phyloP scores from a whole-genome alignment of 92 coral and sea anemone species.

The Zoanthus gigantus region DNA sequence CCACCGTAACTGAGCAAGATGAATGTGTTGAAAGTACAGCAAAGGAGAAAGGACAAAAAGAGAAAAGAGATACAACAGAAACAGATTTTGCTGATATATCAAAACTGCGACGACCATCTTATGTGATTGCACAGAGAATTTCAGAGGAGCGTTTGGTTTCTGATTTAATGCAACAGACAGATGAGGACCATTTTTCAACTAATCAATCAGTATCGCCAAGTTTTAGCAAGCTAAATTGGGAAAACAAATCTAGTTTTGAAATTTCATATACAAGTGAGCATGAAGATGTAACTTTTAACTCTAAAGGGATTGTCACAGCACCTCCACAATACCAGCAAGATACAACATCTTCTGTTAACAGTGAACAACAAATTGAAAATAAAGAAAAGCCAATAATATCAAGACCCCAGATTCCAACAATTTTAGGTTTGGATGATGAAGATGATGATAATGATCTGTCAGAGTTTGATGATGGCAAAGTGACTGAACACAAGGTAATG shows the following conservation, averaged over 20 bases:
- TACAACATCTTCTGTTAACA: neutral
- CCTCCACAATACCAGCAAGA: constrained; percentile 20
- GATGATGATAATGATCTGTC: constrained; percentile 50
- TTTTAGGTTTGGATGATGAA: constrained; percentile 69
- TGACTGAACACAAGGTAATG: constrained; percentile 18
- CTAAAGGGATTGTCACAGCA: neutral
- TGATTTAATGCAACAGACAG: constrained; percentile 12
- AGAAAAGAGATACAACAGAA: constrained; percentile 25
- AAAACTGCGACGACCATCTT: constrained; percentile 88
- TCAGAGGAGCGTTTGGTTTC: constrained; percentile 47
- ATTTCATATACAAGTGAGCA: neutral
- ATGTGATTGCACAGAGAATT: constrained; percentile 89
- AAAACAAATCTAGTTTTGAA: neutral
- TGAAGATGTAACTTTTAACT: neutral
- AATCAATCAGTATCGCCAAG: neutral
- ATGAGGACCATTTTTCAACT: neutral
- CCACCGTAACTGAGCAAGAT: constrained; percentile 81
- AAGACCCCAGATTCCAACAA: constrained; percentile 96
- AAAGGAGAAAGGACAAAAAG: constrained; percentile 46
- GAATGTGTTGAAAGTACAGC: constrained; percentile 60
- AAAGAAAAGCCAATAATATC: constrained; percentile 75
- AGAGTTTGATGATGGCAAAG: neutral
- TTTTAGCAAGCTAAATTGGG: neutral
- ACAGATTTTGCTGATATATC: constrained; percentile 33
- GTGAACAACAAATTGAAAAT: neutral